Evolutionary conservation across 1,140 invertebrate genomes (phyloP).

Genomic region (Onthophagus taurus): DNA sequence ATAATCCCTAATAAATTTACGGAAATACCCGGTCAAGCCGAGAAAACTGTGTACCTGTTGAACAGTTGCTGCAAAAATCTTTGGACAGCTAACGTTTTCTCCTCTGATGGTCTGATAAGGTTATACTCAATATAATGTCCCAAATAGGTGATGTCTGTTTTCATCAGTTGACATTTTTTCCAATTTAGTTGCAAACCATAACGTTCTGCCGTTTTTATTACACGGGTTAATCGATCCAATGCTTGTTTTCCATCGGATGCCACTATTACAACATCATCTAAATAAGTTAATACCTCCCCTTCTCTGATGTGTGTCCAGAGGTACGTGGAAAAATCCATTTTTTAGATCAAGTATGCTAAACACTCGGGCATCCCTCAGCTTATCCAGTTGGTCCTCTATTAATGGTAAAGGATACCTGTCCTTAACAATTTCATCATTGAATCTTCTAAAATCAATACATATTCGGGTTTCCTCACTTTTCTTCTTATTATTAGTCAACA

Average conservation of each 20-base stretch:
- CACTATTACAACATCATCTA: background rate
- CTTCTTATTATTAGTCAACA: too few species aligned
- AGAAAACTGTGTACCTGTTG: slow-evolving; percentile 27
- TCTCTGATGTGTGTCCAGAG: background rate
- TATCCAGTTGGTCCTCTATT: slow-evolving; percentile 8
- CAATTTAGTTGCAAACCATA: slow-evolving; percentile 34
- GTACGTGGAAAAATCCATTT: background rate
- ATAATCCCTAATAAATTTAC: slow-evolving; percentile 29
- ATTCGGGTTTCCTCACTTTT: too few species aligned
- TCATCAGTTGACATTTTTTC: slow-evolving; percentile 27
- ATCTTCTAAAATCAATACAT: too few species aligned
- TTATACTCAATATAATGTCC: slow-evolving; percentile 15
- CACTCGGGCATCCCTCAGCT: background rate
- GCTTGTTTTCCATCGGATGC: slow-evolving; percentile 37
- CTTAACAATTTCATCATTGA: too few species aligned
- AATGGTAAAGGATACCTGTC: slow-evolving; percentile 5
- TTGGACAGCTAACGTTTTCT: slow-evolving; percentile 31
- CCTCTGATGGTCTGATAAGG: slow-evolving; percentile 22
- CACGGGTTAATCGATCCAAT: slow-evolving; percentile 23
- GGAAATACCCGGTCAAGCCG: slow-evolving; percentile 33
- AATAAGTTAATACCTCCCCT: background rate
- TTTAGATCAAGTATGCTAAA: background rate
- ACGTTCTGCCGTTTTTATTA: slow-evolving; percentile 18
- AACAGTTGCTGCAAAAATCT: slow-evolving; percentile 24
- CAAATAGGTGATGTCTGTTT: slow-evolving; percentile 16